Evolutionary conservation across 2,797 vertebrate genomes (phyloP).

Genomic region (Cynopterus sphinx): DNA sequence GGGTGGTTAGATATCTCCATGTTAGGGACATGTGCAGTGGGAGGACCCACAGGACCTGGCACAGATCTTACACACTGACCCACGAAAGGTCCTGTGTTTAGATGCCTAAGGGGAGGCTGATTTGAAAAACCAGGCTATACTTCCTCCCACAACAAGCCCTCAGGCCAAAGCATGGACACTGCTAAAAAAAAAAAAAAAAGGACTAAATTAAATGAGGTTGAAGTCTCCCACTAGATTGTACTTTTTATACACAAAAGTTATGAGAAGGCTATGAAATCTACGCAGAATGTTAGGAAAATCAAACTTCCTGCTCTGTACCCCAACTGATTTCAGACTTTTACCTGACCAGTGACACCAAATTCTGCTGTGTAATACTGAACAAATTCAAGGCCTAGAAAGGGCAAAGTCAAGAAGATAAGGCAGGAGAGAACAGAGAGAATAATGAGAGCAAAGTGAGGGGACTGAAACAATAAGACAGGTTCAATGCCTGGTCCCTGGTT

Average conservation of each 20-base stretch:
- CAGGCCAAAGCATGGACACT: background rate
- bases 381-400: background rate
- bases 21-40: background rate
- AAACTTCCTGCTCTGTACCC: background rate
- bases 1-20: background rate
- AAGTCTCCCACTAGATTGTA: background rate
- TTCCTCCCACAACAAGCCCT: background rate
- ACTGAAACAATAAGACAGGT: background rate
- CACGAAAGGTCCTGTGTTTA: background rate
- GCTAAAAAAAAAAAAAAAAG: background rate
- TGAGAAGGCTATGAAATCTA: background rate
- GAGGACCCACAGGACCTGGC: background rate
- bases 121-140: background rate
- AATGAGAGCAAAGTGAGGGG: background rate
- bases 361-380: background rate
- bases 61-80: background rate
- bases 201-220: background rate
- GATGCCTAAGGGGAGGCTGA: background rate
- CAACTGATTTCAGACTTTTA: background rate
- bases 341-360: background rate
- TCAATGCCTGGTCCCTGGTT: background rate
- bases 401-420: background rate
- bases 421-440: background rate
- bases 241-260: background rate
- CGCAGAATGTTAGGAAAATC: background rate